Base-by-base conservation (phyloP, 92 coral and sea anemone species). In the Epizoanthus rinbou region DNA sequence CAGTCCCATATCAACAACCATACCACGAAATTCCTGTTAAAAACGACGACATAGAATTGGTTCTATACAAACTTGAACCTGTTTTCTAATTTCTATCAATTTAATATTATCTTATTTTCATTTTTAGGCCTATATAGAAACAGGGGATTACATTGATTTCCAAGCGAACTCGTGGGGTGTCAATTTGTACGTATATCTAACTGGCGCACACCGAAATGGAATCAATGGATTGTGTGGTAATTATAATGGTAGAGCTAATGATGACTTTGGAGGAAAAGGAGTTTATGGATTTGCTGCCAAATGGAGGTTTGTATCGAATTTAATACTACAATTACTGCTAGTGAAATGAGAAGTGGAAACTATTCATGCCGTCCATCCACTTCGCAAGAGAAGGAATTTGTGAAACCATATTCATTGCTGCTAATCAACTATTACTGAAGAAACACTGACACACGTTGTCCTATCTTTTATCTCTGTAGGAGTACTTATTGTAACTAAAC, bases 151-250 rank as follows among this genome's bases (percentile, higher is more conserved):
- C 17, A 90, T 93, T 6, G 88, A 86, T 41, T 88, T 92, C 73
- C 82, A 89, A 18, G 63, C 89, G 54, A 65, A 87, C 14, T 69
- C 83, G 67, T 89, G 88, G 88, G 92, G 92, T 13, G 86, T 93
- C 93, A 93, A 90, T 63, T 69, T 93, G 5, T 93, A 93, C 75
- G 82, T 93, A 68, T 73, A 89, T 11, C 70, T 93, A 7, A 93
- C 97, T 6, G 93, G 90, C 63, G 59, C 64, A 10, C 94, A 93
- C 66, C 39, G 64, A 7, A 76, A 80, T 1, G 47, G 82, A 8
- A 92, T 91, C 28, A 90, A 91, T 25, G 97, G 97, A 69, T 87
- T 93, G 31, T 93, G 97, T 25, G 97, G 97, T 64, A 93, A 93
- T 66, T 84, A 88, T 62, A 93, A 93, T 65, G 97, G 97, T 7